phyloP scores from a whole-genome alignment of 2,888 invertebrate genomes.

The Drosophila recens region DNA sequence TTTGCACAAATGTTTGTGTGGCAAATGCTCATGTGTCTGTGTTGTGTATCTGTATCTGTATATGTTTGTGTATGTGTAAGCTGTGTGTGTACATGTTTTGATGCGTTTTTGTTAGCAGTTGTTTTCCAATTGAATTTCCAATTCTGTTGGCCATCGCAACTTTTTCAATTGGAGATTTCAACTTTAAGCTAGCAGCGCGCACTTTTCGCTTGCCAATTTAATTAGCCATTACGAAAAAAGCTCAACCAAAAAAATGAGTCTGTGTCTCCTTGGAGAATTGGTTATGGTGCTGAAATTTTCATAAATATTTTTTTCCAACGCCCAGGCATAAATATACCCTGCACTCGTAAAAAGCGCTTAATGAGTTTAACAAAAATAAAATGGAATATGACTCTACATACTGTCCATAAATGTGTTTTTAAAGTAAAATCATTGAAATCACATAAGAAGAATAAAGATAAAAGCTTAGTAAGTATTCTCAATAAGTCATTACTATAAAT shows the following conservation, averaged over 20 bases:
- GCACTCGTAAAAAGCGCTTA: neutral
- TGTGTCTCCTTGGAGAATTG: slow-evolving; percentile 35
- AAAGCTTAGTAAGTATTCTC: neutral
- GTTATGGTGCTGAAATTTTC: slow-evolving; percentile 57
- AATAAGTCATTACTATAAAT: no score
- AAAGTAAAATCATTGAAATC: no score
- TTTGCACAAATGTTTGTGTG: slow-evolving; percentile 66
- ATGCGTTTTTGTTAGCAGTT: slow-evolving; percentile 47
- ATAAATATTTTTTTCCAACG: slow-evolving; percentile 53
- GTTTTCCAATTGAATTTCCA: slow-evolving; percentile 77
- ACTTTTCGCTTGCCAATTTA: slow-evolving; percentile 65
- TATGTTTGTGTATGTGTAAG: slow-evolving; percentile 15
- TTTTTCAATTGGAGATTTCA: slow-evolving; percentile 62
- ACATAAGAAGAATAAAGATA: no score
- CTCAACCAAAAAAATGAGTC: slow-evolving; percentile 16
- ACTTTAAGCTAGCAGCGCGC: slow-evolving; percentile 31
- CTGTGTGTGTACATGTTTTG: slow-evolving; percentile 26
- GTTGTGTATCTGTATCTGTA: neutral
- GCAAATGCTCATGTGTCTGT: slow-evolving; percentile 32
- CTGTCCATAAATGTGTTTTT: neutral
- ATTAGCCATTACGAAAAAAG: slow-evolving; percentile 71
- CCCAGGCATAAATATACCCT: slow-evolving; percentile 37
- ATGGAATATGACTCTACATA: neutral
- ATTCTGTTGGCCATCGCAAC: slow-evolving; percentile 61
- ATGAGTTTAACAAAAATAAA: neutral